Conservation (phyloP, 2,797 vertebrate species). For the Kryptopterus vitreolus region DNA sequence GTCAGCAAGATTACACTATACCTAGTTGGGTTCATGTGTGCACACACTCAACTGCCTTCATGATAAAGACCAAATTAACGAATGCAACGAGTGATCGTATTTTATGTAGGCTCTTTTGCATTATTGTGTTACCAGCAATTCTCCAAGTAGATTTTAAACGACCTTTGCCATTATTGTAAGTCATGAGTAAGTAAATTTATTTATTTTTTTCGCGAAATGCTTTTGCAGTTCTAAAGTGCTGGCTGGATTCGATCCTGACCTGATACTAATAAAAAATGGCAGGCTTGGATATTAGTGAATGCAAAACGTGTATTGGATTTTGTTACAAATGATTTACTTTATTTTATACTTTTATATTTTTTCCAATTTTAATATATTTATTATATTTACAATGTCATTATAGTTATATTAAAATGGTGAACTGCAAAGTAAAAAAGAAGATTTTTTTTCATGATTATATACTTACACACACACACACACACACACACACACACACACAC, state of each 20-base stretch:
- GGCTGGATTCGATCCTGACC: neutral
- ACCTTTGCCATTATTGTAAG: too few species aligned
- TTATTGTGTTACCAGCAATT: neutral
- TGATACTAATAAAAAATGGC: neutral
- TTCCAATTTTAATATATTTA: neutral
- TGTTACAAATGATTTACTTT: neutral
- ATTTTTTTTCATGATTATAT: neutral
- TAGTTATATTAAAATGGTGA: neutral
- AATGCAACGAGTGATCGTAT: neutral
- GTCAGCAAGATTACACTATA: slow-evolving; percentile 43
- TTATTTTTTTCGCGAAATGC: neutral
- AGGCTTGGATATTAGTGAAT: neutral
- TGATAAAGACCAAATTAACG: neutral
- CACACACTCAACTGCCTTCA: neutral
- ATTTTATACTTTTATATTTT: neutral
- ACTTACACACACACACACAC: too few species aligned
- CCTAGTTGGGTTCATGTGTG: slow-evolving; percentile 23
- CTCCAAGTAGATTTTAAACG: too few species aligned
- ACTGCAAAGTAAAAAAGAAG: neutral
- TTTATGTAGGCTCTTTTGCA: neutral
- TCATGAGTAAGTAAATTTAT: too few species aligned
- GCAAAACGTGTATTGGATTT: neutral
- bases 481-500: too few species aligned
- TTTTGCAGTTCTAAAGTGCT: neutral
- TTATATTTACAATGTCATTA: neutral